These are phyloP conservation scores for Toxotes lorentzi DNA, from an alignment of 2,797 vertebrate genomes.

Conservation along the genomic window DNA sequence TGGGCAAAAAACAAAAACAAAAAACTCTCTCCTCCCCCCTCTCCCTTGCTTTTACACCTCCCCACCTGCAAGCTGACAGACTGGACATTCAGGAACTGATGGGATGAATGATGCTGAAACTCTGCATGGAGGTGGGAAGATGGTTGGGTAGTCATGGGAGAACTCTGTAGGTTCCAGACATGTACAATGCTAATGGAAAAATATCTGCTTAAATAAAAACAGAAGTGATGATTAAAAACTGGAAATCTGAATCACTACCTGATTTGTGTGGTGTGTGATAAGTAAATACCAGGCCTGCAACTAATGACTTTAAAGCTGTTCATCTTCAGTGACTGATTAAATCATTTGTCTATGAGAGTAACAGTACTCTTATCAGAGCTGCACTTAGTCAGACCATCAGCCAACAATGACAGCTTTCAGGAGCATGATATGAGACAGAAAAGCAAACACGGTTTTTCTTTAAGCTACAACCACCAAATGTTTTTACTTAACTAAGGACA, in stretches of 20 bases:
- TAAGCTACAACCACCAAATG: not conserved
- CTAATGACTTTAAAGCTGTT: not conserved
- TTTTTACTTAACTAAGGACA: not conserved
- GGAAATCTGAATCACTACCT: slow-evolving; percentile 72
- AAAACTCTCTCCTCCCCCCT: not conserved
- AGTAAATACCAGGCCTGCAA: not conserved
- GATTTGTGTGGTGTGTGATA: slow-evolving; percentile 51
- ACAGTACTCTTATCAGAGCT: not conserved
- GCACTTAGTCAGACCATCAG: too few species aligned
- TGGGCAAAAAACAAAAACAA: not conserved
- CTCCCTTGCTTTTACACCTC: slow-evolving; percentile 45
- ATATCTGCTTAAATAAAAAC: slow-evolving; percentile 89
- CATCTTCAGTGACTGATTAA: not conserved
- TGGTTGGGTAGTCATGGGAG: slow-evolving; percentile 75
- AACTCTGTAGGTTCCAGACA: slow-evolving; percentile 83
- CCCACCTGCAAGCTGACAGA: slow-evolving; percentile 75
- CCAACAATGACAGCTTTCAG: not conserved
- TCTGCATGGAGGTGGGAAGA: slow-evolving; percentile 71
- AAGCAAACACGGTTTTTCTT: not conserved
- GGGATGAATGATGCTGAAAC: slow-evolving; percentile 74
- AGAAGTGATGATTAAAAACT: slow-evolving; percentile 88
- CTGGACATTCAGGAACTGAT: slow-evolving; percentile 65
- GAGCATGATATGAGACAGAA: not conserved
- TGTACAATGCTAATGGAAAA: slow-evolving; percentile 86
- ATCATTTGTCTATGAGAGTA: not conserved